Percentiles rank a stretch among this genome's conserved stretches.
phyloP scores from a whole-genome alignment of 2,888 invertebrate genomes.

The Acronicta alni region DNA sequence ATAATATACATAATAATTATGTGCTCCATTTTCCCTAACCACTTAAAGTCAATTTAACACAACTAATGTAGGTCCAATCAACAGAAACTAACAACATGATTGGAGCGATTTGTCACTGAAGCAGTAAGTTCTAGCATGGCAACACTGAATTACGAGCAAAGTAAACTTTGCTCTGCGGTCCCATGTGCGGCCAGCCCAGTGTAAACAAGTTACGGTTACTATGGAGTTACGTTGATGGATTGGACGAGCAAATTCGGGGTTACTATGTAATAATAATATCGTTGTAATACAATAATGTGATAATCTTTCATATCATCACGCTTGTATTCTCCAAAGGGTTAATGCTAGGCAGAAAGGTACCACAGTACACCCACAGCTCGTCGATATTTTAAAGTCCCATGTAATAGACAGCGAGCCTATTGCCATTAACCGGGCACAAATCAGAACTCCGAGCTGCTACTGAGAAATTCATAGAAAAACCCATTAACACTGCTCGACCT shows the following conservation, averaged over 20 bases:
- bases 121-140: neutral
- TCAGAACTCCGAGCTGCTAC: no score
- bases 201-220: slow-evolving; percentile 39
- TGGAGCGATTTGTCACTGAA: slow-evolving; percentile 2
- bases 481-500: no score
- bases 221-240: slow-evolving; percentile 49
- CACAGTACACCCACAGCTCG: no score
- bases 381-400: no score
- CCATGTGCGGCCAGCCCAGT: slow-evolving; percentile 30
- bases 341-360: no score
- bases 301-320: no score
- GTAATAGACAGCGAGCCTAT: no score
- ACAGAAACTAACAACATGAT: neutral
- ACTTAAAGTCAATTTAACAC: neutral
- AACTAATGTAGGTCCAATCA: neutral
- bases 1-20: no score
- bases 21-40: neutral
- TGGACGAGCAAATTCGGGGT: slow-evolving; percentile 39
- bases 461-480: no score
- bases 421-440: no score
- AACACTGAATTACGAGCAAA: slow-evolving; percentile 10
- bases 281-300: no score
- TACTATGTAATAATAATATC: neutral
- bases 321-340: neutral
- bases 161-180: slow-evolving; percentile 29